These are phyloP conservation scores for Pocillopora meandrina DNA, from an alignment of 92 coral and sea anemone genomes.

Conservation along the genomic window DNA sequence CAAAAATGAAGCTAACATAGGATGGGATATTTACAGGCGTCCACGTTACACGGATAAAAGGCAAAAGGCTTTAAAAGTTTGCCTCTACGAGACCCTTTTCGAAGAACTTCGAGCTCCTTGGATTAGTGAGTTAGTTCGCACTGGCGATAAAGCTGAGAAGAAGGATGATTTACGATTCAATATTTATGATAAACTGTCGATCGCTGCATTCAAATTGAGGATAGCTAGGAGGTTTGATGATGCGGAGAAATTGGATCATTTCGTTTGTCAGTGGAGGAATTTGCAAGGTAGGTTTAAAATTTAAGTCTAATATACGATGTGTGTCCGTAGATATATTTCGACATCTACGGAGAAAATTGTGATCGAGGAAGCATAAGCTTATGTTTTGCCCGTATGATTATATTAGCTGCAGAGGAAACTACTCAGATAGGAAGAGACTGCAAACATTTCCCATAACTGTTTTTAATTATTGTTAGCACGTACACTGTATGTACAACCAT, in stretches of 20 bases:
- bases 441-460: too few relatives aligned
- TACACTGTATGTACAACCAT: too few relatives aligned
- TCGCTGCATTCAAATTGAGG: constrained; percentile 68
- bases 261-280: constrained; percentile 56
- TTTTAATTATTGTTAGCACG: too few relatives aligned
- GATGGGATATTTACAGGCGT: constrained; percentile 64
- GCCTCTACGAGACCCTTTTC: constrained; percentile 73
- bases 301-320: neutral
- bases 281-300: constrained; percentile 23
- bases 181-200: constrained; percentile 59
- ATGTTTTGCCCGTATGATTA: too few relatives aligned
- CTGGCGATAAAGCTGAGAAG: neutral
- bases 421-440: too few relatives aligned
- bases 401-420: too few relatives aligned
- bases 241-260: constrained; percentile 71
- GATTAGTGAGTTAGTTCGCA: constrained; percentile 49
- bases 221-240: constrained; percentile 71
- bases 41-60: constrained; percentile 64
- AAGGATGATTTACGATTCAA: neutral
- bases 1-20: constrained; percentile 56
- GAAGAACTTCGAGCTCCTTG: constrained; percentile 77
- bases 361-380: too few relatives aligned
- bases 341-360: too few relatives aligned
- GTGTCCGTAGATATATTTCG: too few relatives aligned
- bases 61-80: constrained; percentile 51